These are phyloP conservation scores for Tyto alba DNA, from an alignment of 2,113 vertebrate species.

Conservation along the genomic window DNA sequence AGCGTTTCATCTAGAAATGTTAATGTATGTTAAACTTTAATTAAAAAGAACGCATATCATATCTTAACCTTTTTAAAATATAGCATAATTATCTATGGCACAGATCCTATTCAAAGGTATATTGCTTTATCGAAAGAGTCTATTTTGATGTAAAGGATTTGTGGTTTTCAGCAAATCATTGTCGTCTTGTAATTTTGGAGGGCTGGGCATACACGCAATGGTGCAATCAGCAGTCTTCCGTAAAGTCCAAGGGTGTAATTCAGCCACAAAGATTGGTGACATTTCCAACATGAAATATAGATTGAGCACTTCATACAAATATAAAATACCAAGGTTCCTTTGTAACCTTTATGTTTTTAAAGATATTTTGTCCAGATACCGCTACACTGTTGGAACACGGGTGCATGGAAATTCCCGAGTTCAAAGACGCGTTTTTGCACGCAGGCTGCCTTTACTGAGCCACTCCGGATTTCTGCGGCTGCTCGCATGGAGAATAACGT, in stretches of 20 bases:
- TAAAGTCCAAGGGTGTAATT: conserved; percentile 8
- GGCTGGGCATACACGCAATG: neutral
- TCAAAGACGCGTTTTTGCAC: neutral
- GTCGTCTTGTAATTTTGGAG: neutral
- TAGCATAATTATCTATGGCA: conserved; percentile 43
- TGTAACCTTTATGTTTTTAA: conserved; percentile 7
- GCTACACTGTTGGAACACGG: neutral
- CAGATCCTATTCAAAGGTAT: conserved; percentile 37
- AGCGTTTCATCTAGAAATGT: conserved; percentile 74
- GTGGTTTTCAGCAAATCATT: conserved; percentile 15
- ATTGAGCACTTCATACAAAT: conserved; percentile 1
- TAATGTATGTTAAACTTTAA: conserved; percentile 73
- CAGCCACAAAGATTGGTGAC: conserved; percentile 1
- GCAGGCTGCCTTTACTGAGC: neutral
- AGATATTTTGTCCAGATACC: neutral
- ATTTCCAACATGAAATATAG: conserved; percentile 10
- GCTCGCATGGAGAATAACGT: accelerated
- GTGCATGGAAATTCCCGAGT: neutral
- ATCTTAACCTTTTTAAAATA: conserved; percentile 65
- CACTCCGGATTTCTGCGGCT: accelerated
- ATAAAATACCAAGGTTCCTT: conserved; percentile 6
- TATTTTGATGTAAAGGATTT: conserved; percentile 37
- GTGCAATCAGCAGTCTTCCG: neutral
- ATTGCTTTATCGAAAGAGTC: conserved; percentile 43
- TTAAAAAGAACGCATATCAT: conserved; percentile 71